Base-by-base conservation (phyloP, 2,113 vertebrate species). In the Lynx canadensis region DNA sequence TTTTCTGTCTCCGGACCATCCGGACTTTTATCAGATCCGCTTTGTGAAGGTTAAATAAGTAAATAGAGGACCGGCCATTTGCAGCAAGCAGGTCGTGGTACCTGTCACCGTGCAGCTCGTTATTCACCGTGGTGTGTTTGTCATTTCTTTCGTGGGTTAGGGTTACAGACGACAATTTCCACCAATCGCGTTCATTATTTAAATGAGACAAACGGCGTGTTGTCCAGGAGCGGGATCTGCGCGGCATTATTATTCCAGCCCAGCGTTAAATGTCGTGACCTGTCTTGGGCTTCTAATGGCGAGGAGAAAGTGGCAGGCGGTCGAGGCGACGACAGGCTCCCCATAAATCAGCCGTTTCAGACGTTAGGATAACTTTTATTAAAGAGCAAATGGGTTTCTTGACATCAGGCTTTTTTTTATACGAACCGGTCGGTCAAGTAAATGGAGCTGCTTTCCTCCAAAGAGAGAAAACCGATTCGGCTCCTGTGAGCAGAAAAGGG, bases 161-260 rank as follows among this genome's bases (percentile, higher is more conserved):
- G 4, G 48, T 97, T 98, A 91, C 93, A 97, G 84, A 96, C 98
- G 97, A 97, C 98, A 98, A 98, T 99, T 98, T 99, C 98, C 98
- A 98, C 98, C 98, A 98, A 93, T 98, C 97, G 86, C 60, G 88
- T 98, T 99, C 98, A 98, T 99, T 99, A 99, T 99, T 99, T 99
- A 99, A 99, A 99, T 99, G 98, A 99, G 99, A 99, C 98, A 98
- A 99, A 99, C 98, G 98, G 93, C 57, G 95, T 98, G 98, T 98
- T 99, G 98, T 99, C 98, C 98, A 90, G 96, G 98, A 98, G 94
- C 0, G 0, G 97, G 98, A 98, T 96, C 92, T 87, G 89, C 89
- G 97, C 95, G 95, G 98, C 97, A 98, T 98, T 99, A 98, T 98
- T 99, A 98, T 99, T 99, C 98, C 99, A 99, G 99, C 99, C 99